phyloP scores from a whole-genome alignment of 2,113 vertebrate genomes.

The Dasyornis broadbenti region DNA sequence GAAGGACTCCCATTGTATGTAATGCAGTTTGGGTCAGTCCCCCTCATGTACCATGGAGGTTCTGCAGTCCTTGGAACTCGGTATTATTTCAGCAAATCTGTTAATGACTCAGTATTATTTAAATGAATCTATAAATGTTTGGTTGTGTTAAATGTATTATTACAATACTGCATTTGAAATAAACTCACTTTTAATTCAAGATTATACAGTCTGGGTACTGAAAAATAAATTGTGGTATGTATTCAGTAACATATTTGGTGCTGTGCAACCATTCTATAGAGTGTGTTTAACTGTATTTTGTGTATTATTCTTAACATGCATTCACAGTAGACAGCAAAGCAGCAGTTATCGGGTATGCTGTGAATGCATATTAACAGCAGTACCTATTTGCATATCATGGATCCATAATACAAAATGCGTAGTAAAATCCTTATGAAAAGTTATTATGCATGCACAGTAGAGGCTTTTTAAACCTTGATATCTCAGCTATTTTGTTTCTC shows the following conservation, averaged over 20 bases:
- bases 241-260: not conserved
- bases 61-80: not conserved
- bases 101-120: not conserved
- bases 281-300: slow-evolving; percentile 2
- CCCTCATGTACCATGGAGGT: not conserved
- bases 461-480: slow-evolving; percentile 63
- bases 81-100: not conserved
- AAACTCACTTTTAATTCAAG: not conserved
- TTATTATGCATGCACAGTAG: slow-evolving; percentile 52
- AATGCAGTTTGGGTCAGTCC: not conserved
- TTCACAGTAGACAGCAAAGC: slow-evolving; percentile 62
- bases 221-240: not conserved
- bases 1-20: not conserved
- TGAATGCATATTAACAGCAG: slow-evolving; percentile 61
- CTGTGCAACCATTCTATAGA: not conserved
- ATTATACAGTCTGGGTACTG: not conserved
- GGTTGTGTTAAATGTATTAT: not conserved
- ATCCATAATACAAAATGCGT: slow-evolving; percentile 26
- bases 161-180: not conserved
- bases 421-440: slow-evolving; percentile 52
- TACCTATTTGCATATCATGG: slow-evolving; percentile 52
- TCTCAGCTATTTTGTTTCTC: slow-evolving; percentile 56
- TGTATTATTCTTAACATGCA: slow-evolving; percentile 47
- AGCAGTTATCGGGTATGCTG: slow-evolving; percentile 40
- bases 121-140: not conserved